These are phyloP conservation scores for Rhinichthys klamathensis DNA, from an alignment of 2,113 vertebrate species.

Conservation along the genomic window DNA sequence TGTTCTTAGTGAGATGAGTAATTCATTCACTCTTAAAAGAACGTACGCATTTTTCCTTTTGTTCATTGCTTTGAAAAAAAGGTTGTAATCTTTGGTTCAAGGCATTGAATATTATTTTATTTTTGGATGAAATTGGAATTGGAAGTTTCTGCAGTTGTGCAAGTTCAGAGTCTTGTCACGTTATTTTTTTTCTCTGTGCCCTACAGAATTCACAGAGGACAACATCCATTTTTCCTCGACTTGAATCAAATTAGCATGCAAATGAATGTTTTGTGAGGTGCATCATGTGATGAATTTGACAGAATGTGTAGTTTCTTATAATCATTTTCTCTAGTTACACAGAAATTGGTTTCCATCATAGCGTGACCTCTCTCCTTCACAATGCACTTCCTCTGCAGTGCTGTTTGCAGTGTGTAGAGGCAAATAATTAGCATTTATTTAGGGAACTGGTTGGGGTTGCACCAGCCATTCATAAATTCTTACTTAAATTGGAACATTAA, in stretches of 20 bases:
- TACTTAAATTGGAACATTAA: too few species aligned
- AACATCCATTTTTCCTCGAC: neutral
- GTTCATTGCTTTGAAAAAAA: neutral
- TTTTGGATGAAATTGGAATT: neutral
- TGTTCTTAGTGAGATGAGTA: too few species aligned
- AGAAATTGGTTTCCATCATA: slow-evolving; percentile 27
- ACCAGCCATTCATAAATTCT: too few species aligned
- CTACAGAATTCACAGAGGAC: neutral
- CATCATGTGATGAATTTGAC: neutral
- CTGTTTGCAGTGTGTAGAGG: neutral
- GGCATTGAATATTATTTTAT: neutral
- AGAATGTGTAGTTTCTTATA: neutral
- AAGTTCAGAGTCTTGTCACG: neutral
- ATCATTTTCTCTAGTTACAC: neutral
- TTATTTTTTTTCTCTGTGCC: neutral
- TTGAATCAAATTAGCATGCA: neutral
- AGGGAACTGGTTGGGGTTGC: slow-evolving; percentile 38
- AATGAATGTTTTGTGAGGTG: neutral
- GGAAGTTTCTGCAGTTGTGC: neutral
- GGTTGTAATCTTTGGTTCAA: neutral
- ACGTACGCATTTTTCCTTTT: too few species aligned
- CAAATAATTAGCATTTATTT: slow-evolving; percentile 66
- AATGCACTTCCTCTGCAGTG: neutral
- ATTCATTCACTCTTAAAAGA: neutral
- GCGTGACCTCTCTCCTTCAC: neutral